Evolutionary conservation across 2,113 vertebrate species (phyloP), one percentile per base, ranked within the genome.

Genomic region (Varanus komodoensis): DNA sequence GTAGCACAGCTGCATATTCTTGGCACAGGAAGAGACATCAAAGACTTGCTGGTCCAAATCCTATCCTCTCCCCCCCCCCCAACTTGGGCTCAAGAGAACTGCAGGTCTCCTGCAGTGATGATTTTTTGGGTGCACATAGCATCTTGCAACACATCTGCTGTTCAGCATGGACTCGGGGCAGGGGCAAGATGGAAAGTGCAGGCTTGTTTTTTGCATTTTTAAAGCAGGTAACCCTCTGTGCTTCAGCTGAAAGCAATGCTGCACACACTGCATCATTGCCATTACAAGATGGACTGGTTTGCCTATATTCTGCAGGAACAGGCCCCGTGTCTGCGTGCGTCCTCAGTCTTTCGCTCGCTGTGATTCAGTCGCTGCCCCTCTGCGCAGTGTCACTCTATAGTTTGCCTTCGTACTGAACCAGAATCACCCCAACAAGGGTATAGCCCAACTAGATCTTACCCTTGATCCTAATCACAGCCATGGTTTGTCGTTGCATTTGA

Each of bases 1-100:
- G 89, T 86, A 85, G 75, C 75, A 48, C 83, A 86, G 89, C 89
- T 90, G 89, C 89, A 90, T 90, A 57, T 80, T 80, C 82, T 50
- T 61, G 83, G 67, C 89, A 80, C 9, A 1, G 64, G 50, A 71
- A 86, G 82, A 85, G 64, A 90, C 83, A 80, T 90, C 89, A 80
- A 90, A 85, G 83, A 25, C 52, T 86, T 79, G 52, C 75, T 80
- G 83, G 64, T 69, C 83, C 89, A 86, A 52, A 79, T 12, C 81
- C 64, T 27, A 44, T 54, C 75, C 38, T 80, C 80, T 87, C 8
- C 1, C 61, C n/a, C 71, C 9, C 27, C 77, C 32, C 77, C 7
- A 3, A 11, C 23, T 19, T 29, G 17, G 50, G 52, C 34, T 73
- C 54, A 15, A 73, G 23, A 83, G 69, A 89, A 57, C 50, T 52